Conservation (phyloP, 2,797 vertebrate species). For the Telmatherina bonti region DNA sequence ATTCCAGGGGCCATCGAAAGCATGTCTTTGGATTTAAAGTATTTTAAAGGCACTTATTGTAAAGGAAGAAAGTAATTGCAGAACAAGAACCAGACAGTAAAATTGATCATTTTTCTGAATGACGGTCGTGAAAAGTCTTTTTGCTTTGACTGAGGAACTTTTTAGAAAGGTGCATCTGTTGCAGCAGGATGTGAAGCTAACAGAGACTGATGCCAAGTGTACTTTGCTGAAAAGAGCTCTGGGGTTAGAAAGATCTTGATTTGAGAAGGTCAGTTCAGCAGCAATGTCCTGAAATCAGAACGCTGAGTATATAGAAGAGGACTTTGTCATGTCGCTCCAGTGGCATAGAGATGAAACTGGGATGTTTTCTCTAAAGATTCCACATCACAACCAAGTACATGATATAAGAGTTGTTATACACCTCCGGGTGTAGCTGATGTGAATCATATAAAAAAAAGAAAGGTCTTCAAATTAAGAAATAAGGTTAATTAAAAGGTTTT, state of each 20-base stretch:
- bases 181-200: conserved; percentile 18
- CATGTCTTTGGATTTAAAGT: conserved; percentile 24
- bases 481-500: too few species aligned
- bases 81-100: conserved; percentile 1
- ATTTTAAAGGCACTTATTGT: conserved; percentile 42
- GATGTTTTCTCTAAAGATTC: conserved; percentile 1
- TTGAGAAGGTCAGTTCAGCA: conserved; percentile 5
- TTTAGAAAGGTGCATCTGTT: conserved; percentile 15
- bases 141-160: conserved; percentile 20
- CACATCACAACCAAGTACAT: conserved; percentile 11
- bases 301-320: neutral
- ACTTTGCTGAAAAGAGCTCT: conserved; percentile 3
- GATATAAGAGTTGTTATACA: too few species aligned
- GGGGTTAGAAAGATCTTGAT: conserved; percentile 31
- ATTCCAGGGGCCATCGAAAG: conserved; percentile 40
- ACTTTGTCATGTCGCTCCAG: conserved; percentile 8
- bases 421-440: too few species aligned
- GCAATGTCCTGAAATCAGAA: conserved; percentile 16
- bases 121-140: conserved; percentile 13
- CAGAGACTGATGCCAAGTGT: conserved; percentile 8
- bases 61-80: conserved; percentile 16
- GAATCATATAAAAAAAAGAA: too few species aligned
- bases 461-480: too few species aligned
- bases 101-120: conserved; percentile 8
- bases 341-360: conserved; percentile 5